phyloP scores from a whole-genome alignment of 53 echinoderm and acorn worm genomes.

The Echinometra lucunter region DNA sequence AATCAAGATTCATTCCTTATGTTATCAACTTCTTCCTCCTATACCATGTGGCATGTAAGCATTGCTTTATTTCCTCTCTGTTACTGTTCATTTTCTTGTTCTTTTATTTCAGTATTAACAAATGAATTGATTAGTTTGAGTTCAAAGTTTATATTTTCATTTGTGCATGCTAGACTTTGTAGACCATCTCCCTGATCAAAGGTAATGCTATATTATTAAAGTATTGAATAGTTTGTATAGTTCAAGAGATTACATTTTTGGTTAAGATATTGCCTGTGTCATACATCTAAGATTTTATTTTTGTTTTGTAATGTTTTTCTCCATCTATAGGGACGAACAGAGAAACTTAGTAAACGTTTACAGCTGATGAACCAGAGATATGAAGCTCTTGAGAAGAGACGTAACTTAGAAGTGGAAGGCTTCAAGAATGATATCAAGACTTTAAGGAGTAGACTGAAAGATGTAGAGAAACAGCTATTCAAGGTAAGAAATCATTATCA shows the following conservation, averaged over 20 bases:
- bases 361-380: constrained; percentile 99
- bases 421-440: constrained; percentile 97
- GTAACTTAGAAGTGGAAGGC: constrained; percentile 96
- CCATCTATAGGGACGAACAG: constrained; percentile 80
- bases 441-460: constrained; percentile 87
- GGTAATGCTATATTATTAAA: too few relatives aligned
- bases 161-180: not conserved
- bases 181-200: too few relatives aligned
- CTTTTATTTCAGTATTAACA: not conserved
- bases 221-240: not conserved
- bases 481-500: constrained; percentile 73
- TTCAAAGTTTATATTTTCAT: not conserved
- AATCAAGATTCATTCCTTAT: too few relatives aligned
- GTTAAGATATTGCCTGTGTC: not conserved
- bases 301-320: not conserved
- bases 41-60: not conserved
- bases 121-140: not conserved
- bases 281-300: not conserved
- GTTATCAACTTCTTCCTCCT: too few relatives aligned
- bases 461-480: constrained; percentile 96
- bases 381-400: constrained; percentile 95
- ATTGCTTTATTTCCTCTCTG: not conserved
- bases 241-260: not conserved
- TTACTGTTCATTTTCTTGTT: not conserved
- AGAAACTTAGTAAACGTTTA: constrained; percentile 88